phyloP scores from a whole-genome alignment of 2,113 vertebrate species.

The Eretmochelys imbricata region DNA sequence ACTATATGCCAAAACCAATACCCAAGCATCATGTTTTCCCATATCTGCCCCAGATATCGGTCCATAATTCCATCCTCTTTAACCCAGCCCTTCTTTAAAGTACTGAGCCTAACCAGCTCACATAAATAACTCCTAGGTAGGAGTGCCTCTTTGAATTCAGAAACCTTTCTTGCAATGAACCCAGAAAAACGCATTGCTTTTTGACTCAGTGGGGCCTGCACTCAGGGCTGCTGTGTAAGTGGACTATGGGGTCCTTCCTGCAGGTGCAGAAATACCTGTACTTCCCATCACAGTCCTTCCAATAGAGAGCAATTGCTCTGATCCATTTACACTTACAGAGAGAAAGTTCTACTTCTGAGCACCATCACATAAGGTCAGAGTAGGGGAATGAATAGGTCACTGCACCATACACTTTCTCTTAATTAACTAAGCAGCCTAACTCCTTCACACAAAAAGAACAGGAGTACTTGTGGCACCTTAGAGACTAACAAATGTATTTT shows the following conservation, averaged over 20 bases:
- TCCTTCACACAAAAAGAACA: background rate
- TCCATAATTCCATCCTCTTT: background rate
- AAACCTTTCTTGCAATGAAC: background rate
- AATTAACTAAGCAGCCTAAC: background rate
- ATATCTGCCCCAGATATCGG: background rate
- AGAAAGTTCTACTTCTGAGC: background rate
- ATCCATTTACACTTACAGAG: background rate
- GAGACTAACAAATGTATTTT: no score
- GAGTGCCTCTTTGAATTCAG: background rate
- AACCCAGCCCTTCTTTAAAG: background rate
- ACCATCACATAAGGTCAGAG: background rate
- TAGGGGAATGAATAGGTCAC: background rate
- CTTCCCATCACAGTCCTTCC: background rate
- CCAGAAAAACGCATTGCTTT: background rate
- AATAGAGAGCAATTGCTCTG: background rate
- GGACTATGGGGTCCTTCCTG: background rate
- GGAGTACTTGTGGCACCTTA: no score
- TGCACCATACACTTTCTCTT: background rate
- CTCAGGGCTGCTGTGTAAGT: background rate
- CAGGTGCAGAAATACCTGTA: background rate
- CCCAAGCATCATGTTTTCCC: background rate
- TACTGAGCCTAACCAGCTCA: background rate
- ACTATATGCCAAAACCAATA: background rate
- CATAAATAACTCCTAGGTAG: background rate
- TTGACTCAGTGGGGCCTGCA: background rate